Conservation (phyloP, 2,888 invertebrate genomes). For the Antheraea assamensis region DNA sequence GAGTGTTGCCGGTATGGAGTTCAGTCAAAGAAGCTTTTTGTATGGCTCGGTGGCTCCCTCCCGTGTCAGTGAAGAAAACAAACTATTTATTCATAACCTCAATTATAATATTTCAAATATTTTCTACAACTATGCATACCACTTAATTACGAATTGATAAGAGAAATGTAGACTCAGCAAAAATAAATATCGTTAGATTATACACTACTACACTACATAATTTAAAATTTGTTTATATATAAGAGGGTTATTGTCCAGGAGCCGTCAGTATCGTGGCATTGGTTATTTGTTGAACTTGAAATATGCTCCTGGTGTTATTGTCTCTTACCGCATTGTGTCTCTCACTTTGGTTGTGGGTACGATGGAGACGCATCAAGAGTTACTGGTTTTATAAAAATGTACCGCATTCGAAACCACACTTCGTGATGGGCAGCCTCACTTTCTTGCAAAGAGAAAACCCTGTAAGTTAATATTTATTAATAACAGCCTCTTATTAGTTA, state of each 20-base stretch:
- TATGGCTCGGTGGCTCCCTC: too few species aligned
- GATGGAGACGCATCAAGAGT: conserved; percentile 32
- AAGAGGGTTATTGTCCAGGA: not conserved
- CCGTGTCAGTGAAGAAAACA: too few species aligned
- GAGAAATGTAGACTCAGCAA: too few species aligned
- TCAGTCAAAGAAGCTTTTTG: too few species aligned
- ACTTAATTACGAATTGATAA: too few species aligned
- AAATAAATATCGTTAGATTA: too few species aligned
- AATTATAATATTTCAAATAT: too few species aligned
- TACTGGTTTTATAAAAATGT: conserved; percentile 40
- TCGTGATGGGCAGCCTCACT: conserved; percentile 46
- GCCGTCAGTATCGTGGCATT: not conserved
- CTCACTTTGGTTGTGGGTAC: not conserved
- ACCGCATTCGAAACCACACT: conserved; percentile 37
- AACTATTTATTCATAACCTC: too few species aligned
- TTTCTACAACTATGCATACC: too few species aligned
- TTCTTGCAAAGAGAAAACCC: conserved; percentile 46
- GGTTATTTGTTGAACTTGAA: not conserved
- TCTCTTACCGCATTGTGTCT: not conserved
- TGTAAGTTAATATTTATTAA: conserved; percentile 33
- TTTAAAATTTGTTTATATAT: not conserved
- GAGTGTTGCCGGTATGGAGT: too few species aligned
- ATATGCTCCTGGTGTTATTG: not conserved
- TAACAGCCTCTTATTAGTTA: too few species aligned
- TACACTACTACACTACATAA: too few species aligned